Conservation (phyloP, 2,888 invertebrate species). For the Siphlonurus alternatus region DNA sequence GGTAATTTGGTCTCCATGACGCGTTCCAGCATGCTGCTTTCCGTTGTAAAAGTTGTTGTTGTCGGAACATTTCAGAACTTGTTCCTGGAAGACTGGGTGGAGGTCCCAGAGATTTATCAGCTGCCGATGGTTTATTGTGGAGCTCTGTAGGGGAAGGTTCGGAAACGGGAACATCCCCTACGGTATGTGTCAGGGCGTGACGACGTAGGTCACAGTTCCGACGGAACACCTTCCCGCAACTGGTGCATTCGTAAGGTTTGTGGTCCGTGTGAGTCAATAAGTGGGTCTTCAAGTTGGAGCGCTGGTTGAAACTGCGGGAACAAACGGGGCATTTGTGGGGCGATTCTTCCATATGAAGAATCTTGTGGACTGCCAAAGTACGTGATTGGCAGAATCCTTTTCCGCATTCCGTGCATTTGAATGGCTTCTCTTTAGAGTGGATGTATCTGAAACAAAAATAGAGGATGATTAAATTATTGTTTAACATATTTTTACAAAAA, state of each 20-base stretch:
- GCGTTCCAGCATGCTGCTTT: slow-evolving; percentile 22
- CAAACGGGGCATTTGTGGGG: slow-evolving; percentile 86
- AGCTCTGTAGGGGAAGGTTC: slow-evolving; percentile 43
- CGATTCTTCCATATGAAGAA: slow-evolving; percentile 82
- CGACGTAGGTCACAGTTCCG: slow-evolving; percentile 80
- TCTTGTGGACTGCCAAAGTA: slow-evolving; percentile 87
- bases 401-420: slow-evolving; percentile 89
- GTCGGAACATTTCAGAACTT: slow-evolving; percentile 9
- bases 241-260: slow-evolving; percentile 77
- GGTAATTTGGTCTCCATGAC: slow-evolving; percentile 21
- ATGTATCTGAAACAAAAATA: slow-evolving; percentile 63
- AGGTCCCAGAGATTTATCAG: slow-evolving; percentile 10
- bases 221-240: slow-evolving; percentile 77
- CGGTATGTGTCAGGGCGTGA: slow-evolving; percentile 79
- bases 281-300: slow-evolving; percentile 79
- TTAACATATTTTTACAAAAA: too few relatives aligned
- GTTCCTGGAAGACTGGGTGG: slow-evolving; percentile 13
- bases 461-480: slow-evolving; percentile 7
- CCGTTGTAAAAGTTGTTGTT: slow-evolving; percentile 39
- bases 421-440: slow-evolving; percentile 94
- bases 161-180: slow-evolving; percentile 47
- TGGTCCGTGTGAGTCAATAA: slow-evolving; percentile 78
- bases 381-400: slow-evolving; percentile 95
- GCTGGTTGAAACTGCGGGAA: slow-evolving; percentile 74
- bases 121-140: slow-evolving; percentile 21